Evolutionary conservation across 1,140 invertebrate genomes (phyloP).

Genomic region (Pogonus chalceus): DNA sequence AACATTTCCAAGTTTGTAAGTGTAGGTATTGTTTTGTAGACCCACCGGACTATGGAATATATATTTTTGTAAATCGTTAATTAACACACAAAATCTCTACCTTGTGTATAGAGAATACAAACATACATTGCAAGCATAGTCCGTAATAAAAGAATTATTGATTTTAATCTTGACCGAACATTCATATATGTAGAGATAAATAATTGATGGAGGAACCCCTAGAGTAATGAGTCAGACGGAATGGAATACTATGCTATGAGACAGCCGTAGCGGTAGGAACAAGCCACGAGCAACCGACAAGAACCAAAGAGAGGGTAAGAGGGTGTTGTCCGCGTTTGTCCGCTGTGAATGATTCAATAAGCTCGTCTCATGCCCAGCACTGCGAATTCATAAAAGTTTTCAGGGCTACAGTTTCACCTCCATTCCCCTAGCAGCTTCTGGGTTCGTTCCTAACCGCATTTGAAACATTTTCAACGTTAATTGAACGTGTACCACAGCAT

Average conservation of each 20-base stretch:
- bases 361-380: not conserved
- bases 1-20: too few species aligned
- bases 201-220: not conserved
- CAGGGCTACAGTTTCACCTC: not conserved
- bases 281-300: not conserved
- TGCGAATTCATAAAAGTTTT: conserved; percentile 4
- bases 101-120: too few species aligned
- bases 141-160: not conserved
- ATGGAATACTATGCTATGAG: not conserved
- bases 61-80: too few species aligned
- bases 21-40: too few species aligned
- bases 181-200: conserved; percentile 3
- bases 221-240: conserved; percentile 1
- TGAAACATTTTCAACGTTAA: conserved; percentile 6
- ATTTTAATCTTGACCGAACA: not conserved
- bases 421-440: not conserved
- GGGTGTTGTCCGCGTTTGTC: not conserved
- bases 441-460: not conserved
- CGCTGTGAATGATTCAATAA: conserved; percentile 2
- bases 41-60: too few species aligned
- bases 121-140: too few species aligned
- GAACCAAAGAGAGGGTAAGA: not conserved
- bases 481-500: not conserved
- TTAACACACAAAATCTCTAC: too few species aligned
- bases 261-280: not conserved